Base-by-base conservation (phyloP, 2,888 invertebrate genomes). In the Pinctada fucata region DNA sequence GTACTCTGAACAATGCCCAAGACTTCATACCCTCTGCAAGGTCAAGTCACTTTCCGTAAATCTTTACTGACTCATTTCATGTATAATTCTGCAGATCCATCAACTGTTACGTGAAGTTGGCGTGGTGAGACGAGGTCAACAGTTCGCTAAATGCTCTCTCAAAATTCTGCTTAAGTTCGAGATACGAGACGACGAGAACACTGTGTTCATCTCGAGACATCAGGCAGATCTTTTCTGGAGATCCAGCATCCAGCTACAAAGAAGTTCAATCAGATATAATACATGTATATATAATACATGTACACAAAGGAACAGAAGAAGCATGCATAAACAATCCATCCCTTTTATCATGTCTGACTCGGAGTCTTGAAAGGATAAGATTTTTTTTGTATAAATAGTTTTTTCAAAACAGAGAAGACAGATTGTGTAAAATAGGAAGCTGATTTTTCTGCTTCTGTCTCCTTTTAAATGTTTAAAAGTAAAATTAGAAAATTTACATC, bases 201-300 rank as follows among this genome's bases (percentile, higher is more conserved):
- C 97, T 99, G 93, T 98, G 97, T 93, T 97, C 98, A 93, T 99
- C 99, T 82, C 98, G 95, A 2, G 99, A 98, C 95, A 97, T 97
- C 88, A 99, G 94, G 93, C 97, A 97, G 88, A 99, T 96, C 96
- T 93, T 93, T 83, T 94, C 94, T 1, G 90, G 89, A 2, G 91
- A 91, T 6, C 93, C 94, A 49, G 93, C 92, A 87, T 94, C 94
- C 84, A 94, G 86, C 93, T 93, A 86, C 45, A 88, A 88, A 68
- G 68, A 31, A 68, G 81, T 73, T 13, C 3, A 72, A 16, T 31
- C 31, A 31, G 31, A 31, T 31, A 31, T 31, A 31, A 31, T 31
- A 31, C 31, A 31, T 31, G 31, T 31, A 31, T 31, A 31, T 31
- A 31, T 31, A 31, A 31, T 31, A 31, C 31, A 31, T 31, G 31